These are phyloP conservation scores for Nyctereutes procyonoides DNA, from an alignment of 2,113 vertebrate genomes.

Conservation along the genomic window DNA sequence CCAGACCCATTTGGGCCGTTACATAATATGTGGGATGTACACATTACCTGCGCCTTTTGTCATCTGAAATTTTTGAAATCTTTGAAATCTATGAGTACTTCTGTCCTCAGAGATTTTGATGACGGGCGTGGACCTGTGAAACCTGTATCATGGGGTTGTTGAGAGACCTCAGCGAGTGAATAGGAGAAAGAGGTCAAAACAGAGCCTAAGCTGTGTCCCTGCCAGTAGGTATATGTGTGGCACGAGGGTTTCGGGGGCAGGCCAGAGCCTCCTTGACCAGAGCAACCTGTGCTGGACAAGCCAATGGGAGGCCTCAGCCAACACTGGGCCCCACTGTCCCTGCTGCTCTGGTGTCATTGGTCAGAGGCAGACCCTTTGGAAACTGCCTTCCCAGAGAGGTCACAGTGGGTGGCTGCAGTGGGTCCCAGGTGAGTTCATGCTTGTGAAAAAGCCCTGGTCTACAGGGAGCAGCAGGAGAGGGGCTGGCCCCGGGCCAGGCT, in stretches of 20 bases:
- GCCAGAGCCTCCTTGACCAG: too few species aligned
- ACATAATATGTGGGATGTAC: accelerated
- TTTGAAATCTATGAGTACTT: too few species aligned
- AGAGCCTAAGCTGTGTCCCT: neutral
- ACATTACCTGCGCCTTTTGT: accelerated
- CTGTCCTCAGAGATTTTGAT: neutral
- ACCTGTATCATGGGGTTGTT: accelerated
- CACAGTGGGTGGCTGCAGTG: too few species aligned
- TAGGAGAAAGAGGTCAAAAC: neutral
- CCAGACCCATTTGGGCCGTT: accelerated
- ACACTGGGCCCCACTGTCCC: accelerated
- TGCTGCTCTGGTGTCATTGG: neutral
- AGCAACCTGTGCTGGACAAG: neutral
- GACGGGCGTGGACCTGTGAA: accelerated
- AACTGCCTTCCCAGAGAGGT: too few species aligned
- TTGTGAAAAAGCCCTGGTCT: neutral
- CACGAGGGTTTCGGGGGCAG: neutral
- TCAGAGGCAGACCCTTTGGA: too few species aligned
- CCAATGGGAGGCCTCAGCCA: accelerated
- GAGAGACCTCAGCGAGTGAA: neutral
- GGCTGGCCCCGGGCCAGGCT: neutral
- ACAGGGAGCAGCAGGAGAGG: neutral
- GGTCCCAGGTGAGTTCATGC: neutral
- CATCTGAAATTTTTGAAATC: too few species aligned
- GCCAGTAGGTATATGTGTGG: accelerated